A percentile compares a stretch with the other conserved stretches of the same genome.
Conservation (phyloP, 2,888 invertebrate genomes). For the Thysanoteuthis rhombus region DNA sequence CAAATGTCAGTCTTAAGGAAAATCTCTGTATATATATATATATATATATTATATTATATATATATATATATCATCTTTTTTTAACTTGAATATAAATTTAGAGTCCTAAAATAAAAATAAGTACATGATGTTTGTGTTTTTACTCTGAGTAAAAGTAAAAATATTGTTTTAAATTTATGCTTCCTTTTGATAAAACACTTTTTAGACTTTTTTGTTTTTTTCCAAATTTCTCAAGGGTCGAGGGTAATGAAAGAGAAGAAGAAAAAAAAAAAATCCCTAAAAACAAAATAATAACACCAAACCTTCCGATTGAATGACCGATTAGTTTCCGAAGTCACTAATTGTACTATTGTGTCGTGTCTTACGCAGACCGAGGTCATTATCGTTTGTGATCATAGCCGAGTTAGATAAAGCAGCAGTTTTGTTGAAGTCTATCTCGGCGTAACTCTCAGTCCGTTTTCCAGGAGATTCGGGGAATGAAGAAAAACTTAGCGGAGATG, state of each 20-base stretch:
- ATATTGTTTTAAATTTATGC: too few species aligned
- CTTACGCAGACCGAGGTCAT: constrained; percentile 71
- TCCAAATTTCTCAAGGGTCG: not conserved
- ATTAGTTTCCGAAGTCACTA: constrained; percentile 39
- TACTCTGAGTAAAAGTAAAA: too few species aligned
- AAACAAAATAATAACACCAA: not conserved
- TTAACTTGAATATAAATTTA: too few species aligned
- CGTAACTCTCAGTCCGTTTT: constrained; percentile 75
- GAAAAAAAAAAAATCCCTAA: not conserved
- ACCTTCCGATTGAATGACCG: not conserved
- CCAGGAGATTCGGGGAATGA: constrained; percentile 57
- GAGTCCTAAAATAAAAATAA: too few species aligned
- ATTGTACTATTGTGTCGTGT: constrained; percentile 62
- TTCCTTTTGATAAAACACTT: too few species aligned
- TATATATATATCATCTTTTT: not conserved
- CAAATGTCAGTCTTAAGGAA: not conserved
- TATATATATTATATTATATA: too few species aligned
- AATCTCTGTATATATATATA: not conserved
- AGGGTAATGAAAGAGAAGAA: not conserved
- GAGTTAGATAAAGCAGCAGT: constrained; percentile 88
- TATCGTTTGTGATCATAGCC: constrained; percentile 78
- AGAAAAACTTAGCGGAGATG: constrained; percentile 51
- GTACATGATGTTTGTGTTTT: too few species aligned
- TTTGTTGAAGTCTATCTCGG: constrained; percentile 92
- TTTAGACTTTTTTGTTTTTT: too few species aligned